Evolutionary conservation across 2,888 invertebrate genomes (phyloP), one percentile per base, ranked within the genome.

Genomic region (Lasiommata megera): DNA sequence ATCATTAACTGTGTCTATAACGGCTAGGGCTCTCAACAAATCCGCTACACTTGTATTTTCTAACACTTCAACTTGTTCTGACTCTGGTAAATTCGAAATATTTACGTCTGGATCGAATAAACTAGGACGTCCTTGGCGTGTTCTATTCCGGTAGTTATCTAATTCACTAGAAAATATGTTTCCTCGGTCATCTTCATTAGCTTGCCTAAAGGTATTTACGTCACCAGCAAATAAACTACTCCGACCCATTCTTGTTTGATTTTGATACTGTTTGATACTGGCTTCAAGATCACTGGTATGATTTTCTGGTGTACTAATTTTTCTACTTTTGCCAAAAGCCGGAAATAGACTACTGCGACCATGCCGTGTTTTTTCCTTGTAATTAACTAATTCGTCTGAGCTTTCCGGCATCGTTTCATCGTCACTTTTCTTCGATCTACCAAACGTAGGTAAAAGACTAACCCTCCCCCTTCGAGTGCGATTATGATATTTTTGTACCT

Each of bases 21-120:
- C 93, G 46, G 95, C 94, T 47, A 97, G 82, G 0, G 96, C 96
- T 56, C 96, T 91, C 23, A 97, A 92, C 54, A 97, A 92, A 81
- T 97, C 96, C 0, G 96, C 96, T 11, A 97, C 92, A 17, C 96
- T 95, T 0, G 96, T 96, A 69, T 96, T 94, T 79, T 96, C 96
- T 55, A 96, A 84, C 9, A 96, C 92, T 70, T 92, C 92, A 6
- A 93, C 91, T 68, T 93, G 92, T 63, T 91, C 86, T 0, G 80
- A 71, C 70, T 90, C 82, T 18, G 87, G 81, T 31, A 89, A 72
- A 64, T 69, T 79, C 43, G 80, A 70, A 61, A 88, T 78, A 58
- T 89, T 87, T 1, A 90, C 72, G 63, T 88, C 83, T 12, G 89
- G 84, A 57, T 89, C 88, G 58, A 90, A 93, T 43, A 89, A 71